Percentiles rank a stretch among this genome's conserved stretches.
phyloP scores from a whole-genome alignment of 1,140 invertebrate species.

The Bombus vancouverensis region DNA sequence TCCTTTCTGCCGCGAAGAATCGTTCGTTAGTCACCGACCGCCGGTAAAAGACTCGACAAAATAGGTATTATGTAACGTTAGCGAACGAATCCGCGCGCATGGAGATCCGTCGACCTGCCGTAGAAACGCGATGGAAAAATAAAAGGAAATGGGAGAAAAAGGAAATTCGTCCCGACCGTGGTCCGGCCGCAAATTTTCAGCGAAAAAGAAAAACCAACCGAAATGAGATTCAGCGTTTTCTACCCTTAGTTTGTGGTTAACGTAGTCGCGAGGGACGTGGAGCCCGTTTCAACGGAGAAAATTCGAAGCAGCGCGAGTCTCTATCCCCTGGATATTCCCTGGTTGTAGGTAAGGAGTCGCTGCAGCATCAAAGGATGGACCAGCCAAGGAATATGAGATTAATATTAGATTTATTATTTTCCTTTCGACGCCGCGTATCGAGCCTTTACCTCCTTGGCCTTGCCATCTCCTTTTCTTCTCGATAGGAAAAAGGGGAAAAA shows the following conservation, averaged over 20 bases:
- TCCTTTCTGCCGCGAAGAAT: constrained; percentile 75
- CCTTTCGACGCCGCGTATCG: constrained; percentile 11
- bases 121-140: neutral
- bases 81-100: constrained; percentile 13
- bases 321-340: neutral
- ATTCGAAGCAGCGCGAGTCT: neutral
- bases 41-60: constrained; percentile 58
- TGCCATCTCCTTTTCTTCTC: neutral
- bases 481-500: neutral
- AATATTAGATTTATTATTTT: constrained; percentile 66
- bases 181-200: constrained; percentile 43
- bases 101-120: neutral
- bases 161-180: constrained; percentile 13
- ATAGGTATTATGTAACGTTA: constrained; percentile 58
- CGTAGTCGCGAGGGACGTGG: neutral
- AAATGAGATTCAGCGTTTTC: constrained; percentile 55
- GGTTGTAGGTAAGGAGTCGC: neutral
- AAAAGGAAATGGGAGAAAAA: neutral
- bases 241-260: neutral
- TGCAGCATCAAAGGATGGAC: constrained; percentile 25
- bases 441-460: neutral
- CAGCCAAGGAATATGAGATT: constrained; percentile 33
- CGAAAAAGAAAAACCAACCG: neutral
- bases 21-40: constrained; percentile 71
- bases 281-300: constrained; percentile 17